Conservation (phyloP, 35 echinoderm and acorn worm species). For the Antedon bifida region DNA sequence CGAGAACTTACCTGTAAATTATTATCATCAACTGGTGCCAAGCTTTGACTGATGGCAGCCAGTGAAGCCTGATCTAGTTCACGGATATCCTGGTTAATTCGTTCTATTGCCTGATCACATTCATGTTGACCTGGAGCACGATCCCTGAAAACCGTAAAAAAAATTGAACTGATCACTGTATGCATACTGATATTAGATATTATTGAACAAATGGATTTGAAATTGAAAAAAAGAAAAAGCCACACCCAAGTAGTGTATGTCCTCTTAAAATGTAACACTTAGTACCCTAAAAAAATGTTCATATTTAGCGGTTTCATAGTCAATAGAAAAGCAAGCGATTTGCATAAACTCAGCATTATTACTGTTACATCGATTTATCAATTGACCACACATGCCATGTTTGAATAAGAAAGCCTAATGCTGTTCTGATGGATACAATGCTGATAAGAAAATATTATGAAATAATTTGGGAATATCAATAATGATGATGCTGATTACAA, state of each 20-base stretch:
- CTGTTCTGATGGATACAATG: no score
- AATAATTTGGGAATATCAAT: no score
- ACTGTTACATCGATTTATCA: no score
- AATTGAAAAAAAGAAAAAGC: not conserved
- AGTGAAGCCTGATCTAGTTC: constrained; percentile 64
- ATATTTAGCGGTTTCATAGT: no score
- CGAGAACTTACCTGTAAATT: constrained; percentile 50
- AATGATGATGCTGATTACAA: no score
- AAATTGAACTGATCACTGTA: not conserved
- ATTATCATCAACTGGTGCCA: constrained; percentile 60
- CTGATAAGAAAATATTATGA: no score
- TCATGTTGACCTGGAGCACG: constrained; percentile 86
- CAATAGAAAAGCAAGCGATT: no score
- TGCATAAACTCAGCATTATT: no score
- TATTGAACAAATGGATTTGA: not conserved
- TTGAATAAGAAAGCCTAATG: no score
- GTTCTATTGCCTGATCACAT: constrained; percentile 87
- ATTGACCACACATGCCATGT: no score
- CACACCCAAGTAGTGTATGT: not conserved
- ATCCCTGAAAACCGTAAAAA: constrained; percentile 42
- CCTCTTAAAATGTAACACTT: no score
- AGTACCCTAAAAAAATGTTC: no score
- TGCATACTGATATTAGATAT: not conserved
- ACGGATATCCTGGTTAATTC: constrained; percentile 70
- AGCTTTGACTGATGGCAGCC: constrained; percentile 70